Percentiles rank a stretch among this genome's conserved stretches.
These are phyloP conservation scores for Lacanobia wlatinum DNA, from an alignment of 2,888 invertebrate species.

Conservation along the genomic window DNA sequence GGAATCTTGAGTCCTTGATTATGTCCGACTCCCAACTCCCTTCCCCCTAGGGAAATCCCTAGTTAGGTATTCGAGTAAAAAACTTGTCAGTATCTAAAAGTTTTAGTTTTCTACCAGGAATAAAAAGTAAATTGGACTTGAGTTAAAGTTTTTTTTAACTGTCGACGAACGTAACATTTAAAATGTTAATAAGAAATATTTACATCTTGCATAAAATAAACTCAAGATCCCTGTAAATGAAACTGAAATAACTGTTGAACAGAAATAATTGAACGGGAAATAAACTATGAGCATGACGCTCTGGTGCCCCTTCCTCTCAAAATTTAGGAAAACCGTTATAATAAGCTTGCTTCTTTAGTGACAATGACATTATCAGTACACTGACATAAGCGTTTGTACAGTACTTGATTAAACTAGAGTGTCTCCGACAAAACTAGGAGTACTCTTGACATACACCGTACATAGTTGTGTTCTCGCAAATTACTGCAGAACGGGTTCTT, in stretches of 20 bases:
- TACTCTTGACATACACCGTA: conserved; percentile 14
- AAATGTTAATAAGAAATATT: neutral
- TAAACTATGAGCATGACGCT: neutral
- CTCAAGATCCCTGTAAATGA: neutral
- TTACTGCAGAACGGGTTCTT: neutral
- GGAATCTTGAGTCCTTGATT: neutral
- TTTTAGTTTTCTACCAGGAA: neutral
- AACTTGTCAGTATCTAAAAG: neutral
- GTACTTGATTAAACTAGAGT: conserved; percentile 34
- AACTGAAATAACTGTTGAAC: neutral
- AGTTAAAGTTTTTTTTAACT: neutral
- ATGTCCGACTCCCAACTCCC: neutral
- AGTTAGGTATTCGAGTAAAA: neutral
- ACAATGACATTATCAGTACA: too few relatives aligned
- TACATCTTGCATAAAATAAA: neutral
- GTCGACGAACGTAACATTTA: neutral
- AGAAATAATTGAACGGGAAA: neutral
- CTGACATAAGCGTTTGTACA: conserved; percentile 5
- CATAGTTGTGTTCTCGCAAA: conserved; percentile 26
- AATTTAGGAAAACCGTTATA: too few relatives aligned
- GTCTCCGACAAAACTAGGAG: conserved; percentile 2
- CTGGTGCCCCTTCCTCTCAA: neutral
- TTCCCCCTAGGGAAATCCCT: too few relatives aligned
- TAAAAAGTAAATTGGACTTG: neutral
- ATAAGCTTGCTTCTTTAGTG: too few relatives aligned